Conservation (phyloP, 2,888 invertebrate species). For the Didymodactylos carnosus region DNA sequence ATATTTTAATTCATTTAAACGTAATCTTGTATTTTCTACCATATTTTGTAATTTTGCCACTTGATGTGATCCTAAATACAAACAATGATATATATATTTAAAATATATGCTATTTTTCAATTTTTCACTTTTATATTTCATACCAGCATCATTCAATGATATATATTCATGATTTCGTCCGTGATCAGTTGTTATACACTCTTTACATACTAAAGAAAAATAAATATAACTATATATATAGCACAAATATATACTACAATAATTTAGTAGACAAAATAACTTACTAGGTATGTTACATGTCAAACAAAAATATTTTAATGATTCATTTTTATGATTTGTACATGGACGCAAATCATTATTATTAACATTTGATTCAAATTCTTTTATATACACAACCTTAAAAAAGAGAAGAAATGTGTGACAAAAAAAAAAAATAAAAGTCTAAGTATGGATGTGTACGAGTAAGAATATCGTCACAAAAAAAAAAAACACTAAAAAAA, state of each 20-base stretch:
- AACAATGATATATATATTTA: not conserved
- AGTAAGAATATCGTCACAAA: too few relatives aligned
- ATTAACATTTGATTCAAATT: not conserved
- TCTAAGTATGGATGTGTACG: too few relatives aligned
- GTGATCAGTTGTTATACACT: not conserved
- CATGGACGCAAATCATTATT: slow-evolving; percentile 67
- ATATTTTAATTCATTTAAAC: not conserved
- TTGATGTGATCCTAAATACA: not conserved
- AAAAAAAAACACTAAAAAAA: too few relatives aligned
- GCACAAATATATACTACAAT: too few relatives aligned
- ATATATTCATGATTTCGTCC: not conserved
- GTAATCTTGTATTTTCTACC: not conserved
- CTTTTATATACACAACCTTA: not conserved
- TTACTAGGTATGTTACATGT: slow-evolving; percentile 52
- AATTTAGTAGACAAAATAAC: not conserved
- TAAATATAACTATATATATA: too few relatives aligned
- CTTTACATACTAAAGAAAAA: not conserved
- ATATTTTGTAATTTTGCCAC: not conserved
- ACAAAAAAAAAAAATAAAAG: too few relatives aligned
- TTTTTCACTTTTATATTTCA: too few relatives aligned
- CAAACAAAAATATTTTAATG: slow-evolving; percentile 66
- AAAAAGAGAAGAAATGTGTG: not conserved
- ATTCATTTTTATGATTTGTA: slow-evolving; percentile 56
- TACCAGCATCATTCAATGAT: not conserved
- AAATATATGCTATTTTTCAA: too few relatives aligned